These are phyloP conservation scores for Rhinoderma darwinii DNA, from an alignment of 2,113 vertebrate genomes.

Conservation along the genomic window DNA sequence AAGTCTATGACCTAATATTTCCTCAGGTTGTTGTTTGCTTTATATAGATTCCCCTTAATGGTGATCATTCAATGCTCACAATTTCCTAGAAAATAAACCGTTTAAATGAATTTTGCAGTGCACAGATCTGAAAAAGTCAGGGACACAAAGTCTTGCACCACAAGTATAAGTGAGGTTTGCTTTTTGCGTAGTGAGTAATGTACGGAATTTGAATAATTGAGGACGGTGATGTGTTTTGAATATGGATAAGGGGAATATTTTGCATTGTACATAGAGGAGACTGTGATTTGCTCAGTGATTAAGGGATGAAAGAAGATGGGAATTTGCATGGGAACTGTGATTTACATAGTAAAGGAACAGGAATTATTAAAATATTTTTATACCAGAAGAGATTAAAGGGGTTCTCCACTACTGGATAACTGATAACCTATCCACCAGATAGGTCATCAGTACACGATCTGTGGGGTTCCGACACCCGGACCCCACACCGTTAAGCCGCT, in stretches of 20 bases:
- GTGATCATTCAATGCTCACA: not conserved
- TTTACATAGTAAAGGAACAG: not conserved
- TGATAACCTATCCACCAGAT: too few relatives aligned
- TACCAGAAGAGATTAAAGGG: not conserved
- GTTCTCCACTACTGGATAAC: too few relatives aligned
- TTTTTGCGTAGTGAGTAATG: not conserved
- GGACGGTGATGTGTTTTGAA: not conserved
- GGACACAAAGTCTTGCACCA: not conserved
- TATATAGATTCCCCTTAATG: too few relatives aligned
- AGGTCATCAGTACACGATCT: too few relatives aligned
- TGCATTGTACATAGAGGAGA: not conserved
- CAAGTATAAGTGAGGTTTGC: not conserved
- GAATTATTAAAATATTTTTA: not conserved
- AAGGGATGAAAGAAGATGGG: not conserved
- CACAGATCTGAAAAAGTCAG: not conserved
- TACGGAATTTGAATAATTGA: not conserved
- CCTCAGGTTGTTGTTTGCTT: too few relatives aligned
- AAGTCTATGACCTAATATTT: too few relatives aligned
- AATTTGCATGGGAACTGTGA: not conserved
- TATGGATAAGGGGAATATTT: not conserved
- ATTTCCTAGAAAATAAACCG: not conserved
- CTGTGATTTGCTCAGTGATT: not conserved
- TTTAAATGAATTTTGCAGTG: too few relatives aligned
- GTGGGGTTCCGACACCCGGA: too few relatives aligned
- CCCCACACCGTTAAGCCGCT: too few relatives aligned